Conservation (phyloP, 1,140 invertebrate genomes). For the Cydia fagiglandana region DNA sequence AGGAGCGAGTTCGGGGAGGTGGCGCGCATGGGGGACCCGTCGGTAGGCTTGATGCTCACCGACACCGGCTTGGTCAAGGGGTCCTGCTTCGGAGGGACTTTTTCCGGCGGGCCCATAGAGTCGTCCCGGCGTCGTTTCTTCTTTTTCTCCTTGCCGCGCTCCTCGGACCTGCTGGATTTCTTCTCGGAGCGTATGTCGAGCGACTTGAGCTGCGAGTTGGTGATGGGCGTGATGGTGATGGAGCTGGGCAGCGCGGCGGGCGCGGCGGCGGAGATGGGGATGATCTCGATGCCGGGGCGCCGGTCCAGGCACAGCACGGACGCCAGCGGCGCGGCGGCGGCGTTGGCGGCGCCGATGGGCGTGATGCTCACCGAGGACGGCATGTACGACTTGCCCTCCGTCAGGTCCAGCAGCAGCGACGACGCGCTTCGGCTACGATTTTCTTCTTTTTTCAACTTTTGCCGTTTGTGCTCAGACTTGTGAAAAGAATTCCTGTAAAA, state of each 20-base stretch:
- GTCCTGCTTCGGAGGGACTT: conserved; percentile 86
- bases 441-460: conserved; percentile 75
- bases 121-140: conserved; percentile 88
- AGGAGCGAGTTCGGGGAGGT: conserved; percentile 83
- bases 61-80: conserved; percentile 86
- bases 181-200: conserved; percentile 81
- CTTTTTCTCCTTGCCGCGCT: conserved; percentile 87
- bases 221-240: conserved; percentile 91
- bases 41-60: conserved; percentile 86
- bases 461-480: conserved; percentile 78
- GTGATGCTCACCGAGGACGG: conserved; percentile 90
- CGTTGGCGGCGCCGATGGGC: conserved; percentile 80
- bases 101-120: conserved; percentile 92
- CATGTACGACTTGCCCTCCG: conserved; percentile 81
- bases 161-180: conserved; percentile 83
- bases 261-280: conserved; percentile 84
- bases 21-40: conserved; percentile 81
- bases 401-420: conserved; percentile 77
- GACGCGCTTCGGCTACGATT: conserved; percentile 63
- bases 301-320: conserved; percentile 84
- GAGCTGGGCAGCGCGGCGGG: conserved; percentile 85
- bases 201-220: conserved; percentile 79
- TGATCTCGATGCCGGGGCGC: conserved; percentile 89
- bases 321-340: conserved; percentile 73
- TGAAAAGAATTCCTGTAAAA: conserved; percentile 77